Conservation (phyloP, 2,888 invertebrate genomes). For the Parochlus steinenii region DNA sequence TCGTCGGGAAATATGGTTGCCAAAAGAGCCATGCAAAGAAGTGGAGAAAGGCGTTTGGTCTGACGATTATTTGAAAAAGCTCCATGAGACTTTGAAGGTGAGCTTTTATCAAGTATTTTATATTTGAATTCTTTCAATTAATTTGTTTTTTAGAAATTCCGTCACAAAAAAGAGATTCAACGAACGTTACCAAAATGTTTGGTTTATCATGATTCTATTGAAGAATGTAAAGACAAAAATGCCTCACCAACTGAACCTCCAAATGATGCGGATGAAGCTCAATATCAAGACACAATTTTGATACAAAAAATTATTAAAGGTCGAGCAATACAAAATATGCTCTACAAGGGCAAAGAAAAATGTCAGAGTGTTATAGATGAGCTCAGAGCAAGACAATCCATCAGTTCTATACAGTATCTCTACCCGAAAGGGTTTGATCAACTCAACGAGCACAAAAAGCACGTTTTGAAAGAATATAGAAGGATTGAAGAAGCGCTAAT, state of each 20-base stretch:
- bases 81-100: slow-evolving; percentile 24
- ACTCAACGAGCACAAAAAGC: slow-evolving; percentile 20
- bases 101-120: too few relatives aligned
- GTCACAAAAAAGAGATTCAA: slow-evolving; percentile 18
- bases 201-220: slow-evolving; percentile 12
- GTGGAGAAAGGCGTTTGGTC: slow-evolving; percentile 25
- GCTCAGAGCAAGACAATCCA: slow-evolving; percentile 46
- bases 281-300: slow-evolving; percentile 38
- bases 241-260: slow-evolving; percentile 17
- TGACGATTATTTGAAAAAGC: slow-evolving; percentile 22
- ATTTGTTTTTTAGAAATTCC: slow-evolving; percentile 17
- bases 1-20: slow-evolving; percentile 6
- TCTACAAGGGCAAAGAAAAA: slow-evolving; percentile 52
- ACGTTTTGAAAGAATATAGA: slow-evolving; percentile 24
- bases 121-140: not conserved
- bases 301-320: slow-evolving; percentile 53
- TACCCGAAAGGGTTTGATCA: slow-evolving; percentile 28
- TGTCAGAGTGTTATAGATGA: slow-evolving; percentile 55
- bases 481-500: slow-evolving; percentile 18
- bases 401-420: slow-evolving; percentile 13
- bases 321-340: slow-evolving; percentile 53
- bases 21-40: slow-evolving; percentile 20
- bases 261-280: slow-evolving; percentile 26
- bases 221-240: not conserved
- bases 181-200: not conserved